Evolutionary conservation across 2,888 invertebrate genomes (phyloP), one percentile per base, ranked within the genome.

Genomic region (Gasteruption jaculator): DNA sequence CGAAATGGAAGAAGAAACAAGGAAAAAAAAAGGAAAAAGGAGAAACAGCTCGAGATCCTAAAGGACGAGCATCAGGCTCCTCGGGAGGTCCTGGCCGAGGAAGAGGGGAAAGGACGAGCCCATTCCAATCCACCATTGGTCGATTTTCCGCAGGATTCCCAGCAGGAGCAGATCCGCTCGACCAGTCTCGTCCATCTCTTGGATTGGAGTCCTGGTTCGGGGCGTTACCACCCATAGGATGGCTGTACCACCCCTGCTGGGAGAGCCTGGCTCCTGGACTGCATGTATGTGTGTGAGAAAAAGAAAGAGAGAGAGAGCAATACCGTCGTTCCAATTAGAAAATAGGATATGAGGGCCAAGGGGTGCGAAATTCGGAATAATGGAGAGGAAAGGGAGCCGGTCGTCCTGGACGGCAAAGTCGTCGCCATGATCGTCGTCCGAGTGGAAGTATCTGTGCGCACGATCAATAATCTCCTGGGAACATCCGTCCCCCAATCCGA

Each of bases 401-500:
- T 57, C 56, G 58, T 50, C 43, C 48, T 43, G 41, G 50, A 53
- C 50, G 44, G 50, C 56, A 54, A 63, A 63, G 54, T 60, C 58
- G 56, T 38, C 25, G 20, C 35, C 37, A 26, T 39, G 35, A 46
- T 37, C 41, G 36, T 49, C 45, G 49, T 50, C 48, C 41, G 49
- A 50, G 56, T 59, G 52, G 49, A 63, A 60, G 55, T 61, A 63
- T 63, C 61, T 57, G 54, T 49, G 41, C 46, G 51, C 40, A 34
- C 59, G 68, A 68, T 68, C 68, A 68, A 68, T 68, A 68, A 67
- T 68, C 63, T 64, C 59, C 63, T 63, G 61, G 65, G 61, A 68
- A 64, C 61, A 67, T 67, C 65, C 64, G 57, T 60, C 54, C 61
- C 59, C 61, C 56, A 55, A 55, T 45, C 42, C 40, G 41, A 43